Evolutionary conservation across 2,888 invertebrate genomes (phyloP), one percentile per base, ranked within the genome.

Genomic region (Heliconius cydno): DNA sequence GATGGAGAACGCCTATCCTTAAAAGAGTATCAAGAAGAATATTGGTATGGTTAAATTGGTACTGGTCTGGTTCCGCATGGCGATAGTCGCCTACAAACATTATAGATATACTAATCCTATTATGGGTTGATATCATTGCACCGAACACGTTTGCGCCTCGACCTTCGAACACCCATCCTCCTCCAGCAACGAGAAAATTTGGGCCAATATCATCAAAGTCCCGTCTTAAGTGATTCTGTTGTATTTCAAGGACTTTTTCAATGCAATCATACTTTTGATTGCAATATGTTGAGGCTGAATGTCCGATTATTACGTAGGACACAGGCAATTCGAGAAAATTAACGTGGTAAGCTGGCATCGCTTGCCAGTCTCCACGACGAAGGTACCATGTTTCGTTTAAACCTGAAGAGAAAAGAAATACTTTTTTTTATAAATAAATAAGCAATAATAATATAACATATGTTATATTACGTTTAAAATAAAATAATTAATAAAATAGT

Each of bases 61-160:
- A 82, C 9, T 86, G 81, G 25, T 84, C 82, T 0, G 90, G 87
- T 2, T 81, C 19, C 65, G 89, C 85, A 0, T 71, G 79, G 10
- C 83, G 84, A 82, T 91, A 94, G 83, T 94, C 88, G 13, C 94
- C 94, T 2, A 94, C 81, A 80, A 94, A 94, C 92, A 92, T 92
- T 15, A 94, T 86, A 10, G 86, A 88, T 71, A 94, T 89, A 76
- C 88, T 88, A 70, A 83, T 89, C 0, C 70, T 63, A 79, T 94
- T 94, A 89, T 88, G 91, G 1, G 84, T 83, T 2, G 80, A 82
- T 9, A 91, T 87, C 92, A 93, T 91, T 0, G 87, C 92, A 0
- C 91, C 90, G 10, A 88, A 76, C 1, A 92, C 85, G 80, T 94
- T 94, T 0, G 92, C 91, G 1, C 94, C 94, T 83, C 92, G 85